phyloP scores from a whole-genome alignment of 2,797 vertebrate species.

The Liparis tanakae region DNA sequence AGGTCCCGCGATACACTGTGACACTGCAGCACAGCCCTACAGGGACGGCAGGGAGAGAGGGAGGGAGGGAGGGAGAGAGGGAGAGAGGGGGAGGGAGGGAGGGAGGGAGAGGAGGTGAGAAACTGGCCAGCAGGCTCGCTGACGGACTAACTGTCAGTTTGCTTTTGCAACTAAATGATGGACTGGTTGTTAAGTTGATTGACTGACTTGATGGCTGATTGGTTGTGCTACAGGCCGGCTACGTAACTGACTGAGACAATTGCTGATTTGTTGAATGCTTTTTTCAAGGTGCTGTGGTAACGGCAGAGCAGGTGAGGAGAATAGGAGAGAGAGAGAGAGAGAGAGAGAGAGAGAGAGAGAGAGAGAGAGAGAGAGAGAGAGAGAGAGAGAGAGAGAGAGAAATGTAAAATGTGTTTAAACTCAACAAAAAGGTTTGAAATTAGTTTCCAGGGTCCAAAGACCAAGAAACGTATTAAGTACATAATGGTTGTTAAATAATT shows the following conservation, averaged over 20 bases:
- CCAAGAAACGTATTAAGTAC: constrained; percentile 48
- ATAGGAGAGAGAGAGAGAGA: neutral
- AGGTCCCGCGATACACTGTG: constrained; percentile 51
- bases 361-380: constrained; percentile 20
- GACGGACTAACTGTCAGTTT: constrained; percentile 51
- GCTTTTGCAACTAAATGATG: constrained; percentile 67
- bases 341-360: constrained; percentile 5
- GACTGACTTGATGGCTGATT: constrained; percentile 68
- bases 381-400: constrained; percentile 16
- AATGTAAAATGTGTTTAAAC: constrained; percentile 58
- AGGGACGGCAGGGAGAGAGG: constrained; percentile 32
- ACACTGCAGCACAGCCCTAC: constrained; percentile 50
- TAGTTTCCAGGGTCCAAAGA: constrained; percentile 55
- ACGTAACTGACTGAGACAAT: constrained; percentile 50
- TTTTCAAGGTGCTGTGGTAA: constrained; percentile 52
- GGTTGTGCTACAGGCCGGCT: constrained; percentile 65
- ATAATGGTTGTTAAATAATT: constrained; percentile 66
- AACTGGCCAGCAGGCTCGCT: constrained; percentile 44
- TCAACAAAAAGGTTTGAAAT: constrained; percentile 37
- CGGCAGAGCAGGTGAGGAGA: constrained; percentile 10
- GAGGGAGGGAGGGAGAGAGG: constrained; percentile 15
- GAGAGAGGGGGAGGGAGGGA: no score
- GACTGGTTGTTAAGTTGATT: constrained; percentile 69
- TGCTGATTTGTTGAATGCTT: constrained; percentile 59
- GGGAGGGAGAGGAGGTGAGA: constrained; percentile 46